These are phyloP conservation scores for Cremastobaeus sp. DNA, from an alignment of 2,888 invertebrate species.

Conservation along the genomic window DNA sequence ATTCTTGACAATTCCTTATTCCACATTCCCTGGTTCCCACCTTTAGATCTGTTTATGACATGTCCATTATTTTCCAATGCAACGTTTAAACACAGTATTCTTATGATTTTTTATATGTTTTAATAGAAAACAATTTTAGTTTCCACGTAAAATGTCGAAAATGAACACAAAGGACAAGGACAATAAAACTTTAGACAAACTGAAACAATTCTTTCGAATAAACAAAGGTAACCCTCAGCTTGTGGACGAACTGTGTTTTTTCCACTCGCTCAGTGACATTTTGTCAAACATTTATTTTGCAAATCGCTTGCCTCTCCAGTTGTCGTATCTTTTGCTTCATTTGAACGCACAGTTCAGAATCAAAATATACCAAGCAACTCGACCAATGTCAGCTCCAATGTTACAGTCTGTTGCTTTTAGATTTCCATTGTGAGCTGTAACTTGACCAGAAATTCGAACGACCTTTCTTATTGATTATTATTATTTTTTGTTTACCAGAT, in stretches of 20 bases:
- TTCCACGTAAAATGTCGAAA: slow-evolving; percentile 73
- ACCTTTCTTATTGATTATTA: background rate
- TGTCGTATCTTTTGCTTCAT: background rate
- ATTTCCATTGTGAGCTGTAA: too few relatives aligned
- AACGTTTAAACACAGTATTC: slow-evolving; percentile 56
- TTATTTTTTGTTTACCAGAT: slow-evolving; percentile 3
- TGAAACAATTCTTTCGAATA: slow-evolving; percentile 86
- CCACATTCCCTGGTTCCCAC: slow-evolving; percentile 27
- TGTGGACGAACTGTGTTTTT: slow-evolving; percentile 28
- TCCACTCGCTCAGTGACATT: slow-evolving; percentile 40
- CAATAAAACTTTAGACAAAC: slow-evolving; percentile 84
- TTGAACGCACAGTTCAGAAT: background rate
- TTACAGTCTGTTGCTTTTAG: too few relatives aligned
- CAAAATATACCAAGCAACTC: too few relatives aligned
- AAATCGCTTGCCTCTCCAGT: slow-evolving; percentile 19
- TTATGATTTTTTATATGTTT: slow-evolving; percentile 45
- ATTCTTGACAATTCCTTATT: too few relatives aligned
- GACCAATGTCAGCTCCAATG: too few relatives aligned
- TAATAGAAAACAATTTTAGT: slow-evolving; percentile 57
- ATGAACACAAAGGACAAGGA: slow-evolving; percentile 85
- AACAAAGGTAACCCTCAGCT: slow-evolving; percentile 76
- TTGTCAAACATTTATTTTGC: slow-evolving; percentile 32
- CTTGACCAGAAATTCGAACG: too few relatives aligned
- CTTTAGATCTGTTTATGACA: slow-evolving; percentile 60
- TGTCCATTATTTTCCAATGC: slow-evolving; percentile 60